Evolutionary conservation across 2,113 vertebrate species (phyloP), one percentile per base, ranked within the genome.

Genomic region (Corythaeola cristata): DNA sequence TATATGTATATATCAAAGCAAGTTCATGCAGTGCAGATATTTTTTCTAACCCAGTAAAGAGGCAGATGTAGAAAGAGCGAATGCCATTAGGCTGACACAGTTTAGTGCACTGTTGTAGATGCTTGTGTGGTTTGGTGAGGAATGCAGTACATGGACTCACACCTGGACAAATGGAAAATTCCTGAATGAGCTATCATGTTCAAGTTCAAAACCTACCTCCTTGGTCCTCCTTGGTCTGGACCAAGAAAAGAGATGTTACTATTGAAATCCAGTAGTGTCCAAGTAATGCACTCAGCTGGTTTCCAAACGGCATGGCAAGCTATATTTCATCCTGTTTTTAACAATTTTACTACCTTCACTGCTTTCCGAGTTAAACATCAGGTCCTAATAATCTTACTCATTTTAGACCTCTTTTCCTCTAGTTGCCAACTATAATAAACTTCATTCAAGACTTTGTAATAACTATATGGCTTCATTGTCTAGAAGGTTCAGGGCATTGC

Each of bases 401-500:
- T 66, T 82, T 78, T 53, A 72, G 13, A 58, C 9, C 1, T 5
- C 4, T 74, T 79, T 44, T 53, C 23, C 28, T 66, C 24, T 60
- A 47, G 21, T 37, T 59, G 41, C 4, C 12, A 68, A 35, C 8
- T 47, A 13, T 18, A 84, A 45, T 26, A 68, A 63, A 2, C 5
- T 35, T 37, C 5, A 12, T 41, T 5, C 37, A 75, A 35, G 33
- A 41, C 13, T 69, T 37, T 41, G 3, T 12, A 44, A 47, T 6
- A 50, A 8, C 19, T 22, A 6, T 19, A 24, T 13, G 12, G 4
- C 8, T 53, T 68, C 7, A 3, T n/a, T 82, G 35, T 32, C 23
- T 63, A 20, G 21, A 67, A 72, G 2, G 11, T 11, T 12, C 0
- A 3, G 26, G 4, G 22, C 3, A 4, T 19, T 63, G 18, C 19